Evolutionary conservation across 2,888 invertebrate species (phyloP).

Genomic region (Pseudococcus jackbeardsleyi): DNA sequence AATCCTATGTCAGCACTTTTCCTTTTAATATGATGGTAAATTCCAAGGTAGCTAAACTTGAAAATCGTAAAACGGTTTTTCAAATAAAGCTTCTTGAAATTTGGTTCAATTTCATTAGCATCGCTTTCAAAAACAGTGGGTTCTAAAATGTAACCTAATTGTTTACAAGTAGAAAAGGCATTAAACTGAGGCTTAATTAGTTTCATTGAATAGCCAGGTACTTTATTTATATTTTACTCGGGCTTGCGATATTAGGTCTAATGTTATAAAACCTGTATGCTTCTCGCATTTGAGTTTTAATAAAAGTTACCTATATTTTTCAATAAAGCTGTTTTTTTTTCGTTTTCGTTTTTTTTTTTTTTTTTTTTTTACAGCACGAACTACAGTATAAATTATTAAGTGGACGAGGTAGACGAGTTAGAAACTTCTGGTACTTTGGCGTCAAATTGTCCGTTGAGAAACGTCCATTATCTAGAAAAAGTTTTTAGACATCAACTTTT

Average conservation of each 20-base stretch:
- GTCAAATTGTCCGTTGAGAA: slow-evolving; percentile 22
- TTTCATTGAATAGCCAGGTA: background rate
- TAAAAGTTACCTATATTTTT: slow-evolving; percentile 22
- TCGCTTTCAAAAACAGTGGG: background rate
- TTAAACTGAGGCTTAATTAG: slow-evolving; percentile 15
- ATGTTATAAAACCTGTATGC: background rate
- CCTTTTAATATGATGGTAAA: slow-evolving; percentile 10
- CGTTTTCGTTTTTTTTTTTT: background rate
- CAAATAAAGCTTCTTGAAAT: slow-evolving; percentile 18
- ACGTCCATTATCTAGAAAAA: slow-evolving; percentile 26
- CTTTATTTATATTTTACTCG: background rate
- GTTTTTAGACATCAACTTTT: slow-evolving; percentile 35
- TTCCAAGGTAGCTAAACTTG: slow-evolving; percentile 6
- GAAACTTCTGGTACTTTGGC: slow-evolving; percentile 26
- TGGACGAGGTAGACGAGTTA: slow-evolving; percentile 2
- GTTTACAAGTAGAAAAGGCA: background rate
- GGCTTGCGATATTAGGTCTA: background rate
- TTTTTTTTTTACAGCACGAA: background rate
- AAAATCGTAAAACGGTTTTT: slow-evolving; percentile 39
- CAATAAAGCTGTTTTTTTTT: background rate
- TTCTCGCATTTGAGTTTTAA: background rate
- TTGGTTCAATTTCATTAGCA: slow-evolving; percentile 33
- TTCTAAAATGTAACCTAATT: background rate
- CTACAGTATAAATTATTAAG: slow-evolving; percentile 30
- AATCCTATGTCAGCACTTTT: slow-evolving; percentile 35